Base-by-base conservation (phyloP, 1,140 invertebrate genomes). In the Drosophila chauvacae region DNA sequence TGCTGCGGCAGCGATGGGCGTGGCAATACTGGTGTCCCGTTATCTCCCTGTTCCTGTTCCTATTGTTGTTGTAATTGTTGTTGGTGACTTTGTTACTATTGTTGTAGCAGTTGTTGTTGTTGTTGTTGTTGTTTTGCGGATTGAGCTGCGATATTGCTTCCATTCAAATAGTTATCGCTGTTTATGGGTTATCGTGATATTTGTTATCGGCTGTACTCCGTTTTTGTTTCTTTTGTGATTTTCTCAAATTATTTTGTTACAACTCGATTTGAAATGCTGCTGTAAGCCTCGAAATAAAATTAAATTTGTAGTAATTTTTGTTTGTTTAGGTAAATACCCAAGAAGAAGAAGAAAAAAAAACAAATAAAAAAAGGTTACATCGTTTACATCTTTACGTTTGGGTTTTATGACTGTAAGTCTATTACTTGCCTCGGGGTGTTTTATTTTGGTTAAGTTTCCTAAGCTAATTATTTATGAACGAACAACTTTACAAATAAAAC, bases 81-180 rank as follows among this genome's bases (percentile, higher is more conserved):
- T 53, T 50, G 45, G 16, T 66, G 18, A 33, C 13, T 33, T 35
- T 37, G 30, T 14, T 35, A 7, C 7, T 14, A 3, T 35, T 33
- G 26, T 28, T 7, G 26, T 28, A 28, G 37, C 35, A 9, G 28
- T 26, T 9, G 14, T 10, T 23, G 20, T 23, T 23, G 20, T 23
- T 56, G 28, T 35, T 28, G 18, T 26, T 65, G 51, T 23, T 42
- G 6, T 7, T 44, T 23, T 39, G 63, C 37, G 44, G 42, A 53
- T 72, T 72, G 61, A 35, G 58, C 71, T 53, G 59, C 77, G 79
- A 84, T 81, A 74, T 85, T 84, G 72, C 81, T 84, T 84, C 81
- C 81, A 84, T 84, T 84, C 81, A 84, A 84, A 84, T 81, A 80
- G 79, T 80, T 84, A 28, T 73, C 55, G 47, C 57, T 51, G 41